Conservation (phyloP, 2,797 vertebrate species). For the Sebastes oblongus region DNA sequence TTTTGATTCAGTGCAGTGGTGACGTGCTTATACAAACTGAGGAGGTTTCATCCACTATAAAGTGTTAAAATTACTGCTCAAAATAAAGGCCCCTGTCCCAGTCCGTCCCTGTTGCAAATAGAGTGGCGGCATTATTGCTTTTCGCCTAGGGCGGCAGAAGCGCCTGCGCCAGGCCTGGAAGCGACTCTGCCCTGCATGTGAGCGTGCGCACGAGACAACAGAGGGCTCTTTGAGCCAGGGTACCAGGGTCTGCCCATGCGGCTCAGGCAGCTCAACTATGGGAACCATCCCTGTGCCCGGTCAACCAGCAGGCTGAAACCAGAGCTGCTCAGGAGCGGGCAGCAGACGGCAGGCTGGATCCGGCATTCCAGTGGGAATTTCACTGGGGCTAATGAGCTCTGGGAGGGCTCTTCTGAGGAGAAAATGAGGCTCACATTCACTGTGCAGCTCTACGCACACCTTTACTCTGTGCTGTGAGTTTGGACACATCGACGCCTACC, state of each 20-base stretch:
- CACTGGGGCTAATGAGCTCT: constrained; percentile 57
- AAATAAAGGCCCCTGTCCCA: too few species aligned
- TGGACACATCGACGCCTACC: not conserved
- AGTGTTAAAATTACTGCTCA: too few species aligned
- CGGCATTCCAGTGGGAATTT: constrained; percentile 64
- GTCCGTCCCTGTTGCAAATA: too few species aligned
- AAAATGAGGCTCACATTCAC: constrained; percentile 20
- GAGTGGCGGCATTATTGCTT: too few species aligned
- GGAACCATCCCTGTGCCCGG: constrained; percentile 72
- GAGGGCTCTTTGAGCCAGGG: constrained; percentile 77
- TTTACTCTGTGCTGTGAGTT: not conserved
- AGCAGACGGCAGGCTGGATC: constrained; percentile 61
- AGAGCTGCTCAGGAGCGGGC: constrained; percentile 63
- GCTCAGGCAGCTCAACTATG: constrained; percentile 79
- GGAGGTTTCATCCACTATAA: too few species aligned
- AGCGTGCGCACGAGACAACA: constrained; percentile 73
- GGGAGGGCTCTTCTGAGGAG: constrained; percentile 24
- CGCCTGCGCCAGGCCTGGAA: not conserved
- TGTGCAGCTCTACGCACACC: constrained; percentile 3
- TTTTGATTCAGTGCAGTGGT: too few species aligned
- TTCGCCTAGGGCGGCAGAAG: too few species aligned
- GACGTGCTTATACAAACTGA: too few species aligned
- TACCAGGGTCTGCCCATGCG: constrained; percentile 51
- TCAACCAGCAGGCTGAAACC: constrained; percentile 71
- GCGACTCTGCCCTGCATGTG: constrained; percentile 17